Conservation (phyloP, 1,140 invertebrate species). For the Tetraneura akinire region DNA sequence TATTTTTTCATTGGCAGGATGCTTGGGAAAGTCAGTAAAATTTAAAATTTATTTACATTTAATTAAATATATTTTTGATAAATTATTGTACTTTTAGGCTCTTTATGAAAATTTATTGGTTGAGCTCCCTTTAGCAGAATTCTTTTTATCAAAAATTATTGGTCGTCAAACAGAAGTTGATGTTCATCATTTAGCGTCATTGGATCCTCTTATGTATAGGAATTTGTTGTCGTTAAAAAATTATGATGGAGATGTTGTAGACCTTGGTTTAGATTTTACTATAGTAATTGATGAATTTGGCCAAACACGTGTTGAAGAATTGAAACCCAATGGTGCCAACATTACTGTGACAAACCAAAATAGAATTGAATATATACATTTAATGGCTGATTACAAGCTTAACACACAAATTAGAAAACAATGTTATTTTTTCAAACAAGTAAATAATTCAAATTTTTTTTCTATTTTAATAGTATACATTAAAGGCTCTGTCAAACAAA, state of each 20-base stretch:
- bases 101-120: conserved; percentile 93
- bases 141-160: conserved; percentile 86
- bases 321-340: conserved; percentile 86
- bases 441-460: too few relatives aligned
- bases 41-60: not conserved
- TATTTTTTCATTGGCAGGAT: conserved; percentile 96
- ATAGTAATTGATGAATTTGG: conserved; percentile 87
- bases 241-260: conserved; percentile 75
- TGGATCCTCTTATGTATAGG: conserved; percentile 89
- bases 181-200: conserved; percentile 88
- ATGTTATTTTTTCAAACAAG: conserved; percentile 79
- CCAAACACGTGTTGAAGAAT: conserved; percentile 83
- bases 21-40: conserved; percentile 77
- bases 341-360: conserved; percentile 90
- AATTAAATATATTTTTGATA: not conserved
- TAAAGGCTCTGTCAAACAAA: too few relatives aligned
- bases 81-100: conserved; percentile 64
- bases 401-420: conserved; percentile 89
- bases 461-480: too few relatives aligned
- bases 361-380: conserved; percentile 93
- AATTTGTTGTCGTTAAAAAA: conserved; percentile 87
- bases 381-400: conserved; percentile 94
- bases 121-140: conserved; percentile 90
- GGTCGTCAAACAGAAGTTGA: conserved; percentile 80
- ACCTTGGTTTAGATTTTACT: conserved; percentile 91